Evolutionary conservation across 2,888 invertebrate species (phyloP).

Genomic region (Opisthograptis luteolata): DNA sequence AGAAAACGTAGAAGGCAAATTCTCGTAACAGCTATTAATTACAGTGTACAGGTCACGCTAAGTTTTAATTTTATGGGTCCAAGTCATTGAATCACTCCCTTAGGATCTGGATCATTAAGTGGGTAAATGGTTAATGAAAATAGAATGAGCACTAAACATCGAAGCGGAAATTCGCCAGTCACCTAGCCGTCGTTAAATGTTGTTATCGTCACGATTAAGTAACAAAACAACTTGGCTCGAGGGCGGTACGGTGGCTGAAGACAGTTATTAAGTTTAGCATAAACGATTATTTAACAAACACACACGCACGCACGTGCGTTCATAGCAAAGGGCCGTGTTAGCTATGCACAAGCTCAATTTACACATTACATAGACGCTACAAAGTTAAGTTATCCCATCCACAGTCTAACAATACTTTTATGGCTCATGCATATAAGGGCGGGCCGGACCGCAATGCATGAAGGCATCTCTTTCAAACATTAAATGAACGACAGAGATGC

Average conservation of each 20-base stretch:
- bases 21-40: conserved; percentile 56
- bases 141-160: conserved; percentile 84
- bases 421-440: too few species aligned
- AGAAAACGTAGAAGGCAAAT: conserved; percentile 40
- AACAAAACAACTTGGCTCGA: conserved; percentile 79
- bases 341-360: too few species aligned
- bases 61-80: conserved; percentile 78
- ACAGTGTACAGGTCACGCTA: conserved; percentile 72
- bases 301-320: not conserved
- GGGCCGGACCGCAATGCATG: too few species aligned
- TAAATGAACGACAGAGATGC: too few species aligned
- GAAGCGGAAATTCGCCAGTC: conserved; percentile 83
- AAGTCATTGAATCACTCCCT: conserved; percentile 80
- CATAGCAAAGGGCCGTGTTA: too few species aligned
- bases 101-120: conserved; percentile 83
- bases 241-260: conserved; percentile 19
- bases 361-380: too few species aligned
- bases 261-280: conserved; percentile 16
- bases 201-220: conserved; percentile 84
- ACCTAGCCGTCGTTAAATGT: conserved; percentile 84
- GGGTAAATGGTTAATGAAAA: conserved; percentile 84
- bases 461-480: too few species aligned
- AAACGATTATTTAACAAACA: not conserved
- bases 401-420: too few species aligned
- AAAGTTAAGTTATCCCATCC: too few species aligned